Base-by-base conservation (phyloP, 2,888 invertebrate genomes). In the Cerastoderma edule region DNA sequence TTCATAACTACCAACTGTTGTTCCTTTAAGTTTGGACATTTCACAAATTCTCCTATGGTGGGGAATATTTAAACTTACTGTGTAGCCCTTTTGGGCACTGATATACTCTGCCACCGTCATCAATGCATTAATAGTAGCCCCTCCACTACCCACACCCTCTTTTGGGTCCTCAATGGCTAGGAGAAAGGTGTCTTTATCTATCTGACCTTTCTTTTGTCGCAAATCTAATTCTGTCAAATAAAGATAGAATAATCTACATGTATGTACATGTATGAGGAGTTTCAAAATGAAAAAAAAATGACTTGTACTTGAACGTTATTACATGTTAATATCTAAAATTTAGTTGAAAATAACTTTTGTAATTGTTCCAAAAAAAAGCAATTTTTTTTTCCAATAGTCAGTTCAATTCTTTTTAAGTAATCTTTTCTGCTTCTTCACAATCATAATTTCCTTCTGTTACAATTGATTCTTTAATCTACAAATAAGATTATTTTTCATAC, bases 51-150 rank as follows among this genome's bases (percentile, higher is more conserved):
- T n/a, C n/a, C n/a, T n/a, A n/a, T n/a, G n/a, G n/a, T n/a, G n/a
- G n/a, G n/a, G n/a, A n/a, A n/a, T n/a, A n/a, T n/a, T n/a, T n/a
- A n/a, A n/a, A 64, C 90, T 89, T 85, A 94, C 94, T 33, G 92
- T 90, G 72, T 89, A 93, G 16, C 93, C 92, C 35, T 85, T 83
- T 46, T 89, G 86, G 1, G 93, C 93, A 86, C 93, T 93, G 13
- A 94, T 90, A 77, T 93, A 91, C 84, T 94, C 94, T 1, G 93
- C 89, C 44, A 93, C 92, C 30, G 93, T 91, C 13, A 94, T 88
- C 22, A 94, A 86, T 3, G 94, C 94, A 88, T 94, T 94, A 63
- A 94, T 88, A 1, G 94, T 93, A 35, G 94, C 94, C 10, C 94
- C 94, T 24, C 94, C 94, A 90, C 94, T 94, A 69, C 93, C 94